Evolutionary conservation across 2,797 vertebrate species (phyloP), one percentile per base, ranked within the genome.

Genomic region (Acanthurus lineatus): DNA sequence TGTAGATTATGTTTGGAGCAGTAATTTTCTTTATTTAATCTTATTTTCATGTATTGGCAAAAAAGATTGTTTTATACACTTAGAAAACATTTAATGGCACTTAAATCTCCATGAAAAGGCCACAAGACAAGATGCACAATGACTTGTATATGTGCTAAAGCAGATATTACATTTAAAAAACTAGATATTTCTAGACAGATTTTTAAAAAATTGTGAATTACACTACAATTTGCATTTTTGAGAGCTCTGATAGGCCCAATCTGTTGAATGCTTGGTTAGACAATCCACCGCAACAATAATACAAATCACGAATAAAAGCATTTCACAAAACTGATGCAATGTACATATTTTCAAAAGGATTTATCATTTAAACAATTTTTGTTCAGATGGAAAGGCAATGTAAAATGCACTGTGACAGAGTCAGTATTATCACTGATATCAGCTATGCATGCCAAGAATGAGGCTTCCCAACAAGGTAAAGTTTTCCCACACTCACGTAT

Each of bases 71-170:
- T 82, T 76, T 45, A 22, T 73, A 84, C 83, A 79, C 40, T 76
- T 64, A 57, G 16, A 86, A 87, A 88, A 80, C 59, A 83, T 73
- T 81, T 68, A 73, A 85, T 88, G 87, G 93, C 93, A 94, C 94
- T 91, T 91, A 22, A 69, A 38, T 88, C 9, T 86, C 64, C 57
- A 79, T 57, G 19, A 66, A 45, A 94, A 95, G 94, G 93, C 93
- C 85, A 91, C 88, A 69, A 22, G 32, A 88, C 74, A 52, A 68
- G 7, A 15, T 65, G 6, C 15, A 60, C n/a, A 35, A 56, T 20
- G 16, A 51, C 49, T 64, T 16, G 42, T 5, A 64, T 8, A 56
- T 62, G 61, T 60, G 48, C 71, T 76, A 56, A 69, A 82, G 66
- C 17, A 57, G 12, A 62, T 0, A 53, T 54, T 14, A 71, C 4